A percentile compares a stretch with the other conserved stretches of the same genome.
Conservation (phyloP, 2,113 vertebrate species). For the Notarius quadriscutis region DNA sequence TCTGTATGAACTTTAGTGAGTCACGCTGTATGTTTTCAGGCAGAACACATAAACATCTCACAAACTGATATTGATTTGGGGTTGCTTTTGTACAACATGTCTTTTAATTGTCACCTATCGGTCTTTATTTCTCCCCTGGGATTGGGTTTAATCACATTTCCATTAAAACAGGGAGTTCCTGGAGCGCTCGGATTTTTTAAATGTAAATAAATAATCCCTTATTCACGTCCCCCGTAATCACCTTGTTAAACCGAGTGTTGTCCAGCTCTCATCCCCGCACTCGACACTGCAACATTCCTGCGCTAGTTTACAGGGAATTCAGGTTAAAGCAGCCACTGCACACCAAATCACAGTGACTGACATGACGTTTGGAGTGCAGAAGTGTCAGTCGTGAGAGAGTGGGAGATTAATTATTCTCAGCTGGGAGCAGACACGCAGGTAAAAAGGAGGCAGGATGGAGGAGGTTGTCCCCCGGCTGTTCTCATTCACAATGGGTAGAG, state of each 20-base stretch:
- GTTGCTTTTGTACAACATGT: neutral
- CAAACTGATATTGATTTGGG: no score
- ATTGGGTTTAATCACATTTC: neutral
- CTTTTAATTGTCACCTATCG: neutral
- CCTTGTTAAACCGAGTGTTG: slow-evolving; percentile 8
- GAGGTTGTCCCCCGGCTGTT: slow-evolving; percentile 15
- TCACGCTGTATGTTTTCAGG: no score
- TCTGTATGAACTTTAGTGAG: no score
- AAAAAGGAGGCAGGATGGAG: slow-evolving; percentile 14
- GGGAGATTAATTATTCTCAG: slow-evolving; percentile 35
- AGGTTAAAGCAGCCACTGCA: neutral
- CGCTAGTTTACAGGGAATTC: neutral
- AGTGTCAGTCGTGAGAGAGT: neutral
- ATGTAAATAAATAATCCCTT: neutral
- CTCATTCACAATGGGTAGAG: slow-evolving; percentile 11
- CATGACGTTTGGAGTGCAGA: slow-evolving; percentile 4
- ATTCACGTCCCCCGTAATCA: neutral
- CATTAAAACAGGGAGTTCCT: neutral
- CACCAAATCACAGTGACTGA: neutral
- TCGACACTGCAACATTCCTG: neutral
- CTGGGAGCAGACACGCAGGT: slow-evolving; percentile 23
- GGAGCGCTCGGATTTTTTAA: neutral
- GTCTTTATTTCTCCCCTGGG: no score
- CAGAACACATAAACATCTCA: no score
- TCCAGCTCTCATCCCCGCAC: neutral